Evolutionary conservation across 1,140 invertebrate genomes (phyloP), one percentile per base, ranked within the genome.

Genomic region (Procambarus virginalis): DNA sequence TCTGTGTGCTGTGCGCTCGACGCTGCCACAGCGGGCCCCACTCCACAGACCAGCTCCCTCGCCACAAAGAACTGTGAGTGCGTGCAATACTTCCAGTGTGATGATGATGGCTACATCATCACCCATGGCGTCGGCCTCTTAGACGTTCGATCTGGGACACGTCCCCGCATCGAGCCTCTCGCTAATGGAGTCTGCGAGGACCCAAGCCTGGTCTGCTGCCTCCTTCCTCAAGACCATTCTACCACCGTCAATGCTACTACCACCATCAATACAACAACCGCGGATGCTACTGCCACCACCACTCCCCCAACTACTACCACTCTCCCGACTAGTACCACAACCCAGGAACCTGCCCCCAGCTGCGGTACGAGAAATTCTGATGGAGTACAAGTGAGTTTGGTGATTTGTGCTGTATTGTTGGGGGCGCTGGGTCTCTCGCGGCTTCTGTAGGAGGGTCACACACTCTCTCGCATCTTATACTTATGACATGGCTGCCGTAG

Each of bases 381-480:
- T 2, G 80, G 80, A 4, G 58, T 82, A 34, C 8, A 22, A 82
- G 80, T 82, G 80, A 82, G 80, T 82, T 22, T 82, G 9, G 17
- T 68, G 58, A 64, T 17, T 68, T 34, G 49, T 22, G 49, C 8
- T 34, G 12, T 64, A 3, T 48, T 82, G 58, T 34, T 82, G 80
- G 10, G 60, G 80, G 46, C 17, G 9, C 12, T 49, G 46, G 9
- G 10, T 78, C 46, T 49, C 8, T 55, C 12, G 6, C 51, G 8
- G 51, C 51, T 55, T 5, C 12, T 55, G 51, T 55, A 55, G 51
- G 4, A 34, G 34, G 34, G 34, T 0, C 34, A 34, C 34, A 34
- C 34, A 34, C 34, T 34, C 34, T 34, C 1, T 34, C 34, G 34
- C 34, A 34, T 34, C 34, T 34, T 34, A 34, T 34, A 34, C 34